Evolutionary conservation across 2,888 invertebrate genomes (phyloP), one percentile per base, ranked within the genome.

Genomic region (Elysia crispata): DNA sequence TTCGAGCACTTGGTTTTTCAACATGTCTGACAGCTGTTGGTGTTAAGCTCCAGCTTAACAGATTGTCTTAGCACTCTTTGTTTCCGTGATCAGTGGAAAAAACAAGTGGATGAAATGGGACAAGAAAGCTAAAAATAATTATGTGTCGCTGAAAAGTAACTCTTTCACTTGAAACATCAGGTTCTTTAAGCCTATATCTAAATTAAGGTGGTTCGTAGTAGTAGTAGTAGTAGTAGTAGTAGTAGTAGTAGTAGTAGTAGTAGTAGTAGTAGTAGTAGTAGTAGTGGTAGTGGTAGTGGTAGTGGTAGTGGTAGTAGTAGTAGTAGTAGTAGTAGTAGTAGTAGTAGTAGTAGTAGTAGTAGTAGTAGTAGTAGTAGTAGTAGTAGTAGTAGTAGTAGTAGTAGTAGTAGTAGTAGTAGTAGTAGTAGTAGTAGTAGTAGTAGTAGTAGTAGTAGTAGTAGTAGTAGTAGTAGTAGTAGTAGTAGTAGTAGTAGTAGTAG

Each of bases 221-320:
- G n/a, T n/a, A n/a, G n/a, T n/a, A n/a, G n/a, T n/a, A n/a, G n/a
- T n/a, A n/a, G n/a, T n/a, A 54, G 54, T 54, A 54, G 54, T 13
- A 18, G 64, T 64, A 23, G 64, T 64, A 64, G 64, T 64, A 18
- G 23, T 64, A 64, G 64, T 64, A 54, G 54, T 54, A 54, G 54
- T 54, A 54, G 54, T 54, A 54, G 54, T 54, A 54, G 54, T 54
- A 54, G 54, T 54, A 54, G 54, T 54, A 54, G 54, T 54, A 54
- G 54, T 54, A 54, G 54, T 54, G 18, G 54, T 54, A 54, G 54
- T 54, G 18, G 54, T 54, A 54, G 54, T 54, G 18, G 54, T 54
- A 54, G 54, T 54, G 18, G 54, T 54, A 54, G 54, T 54, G 18
- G 54, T 54, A 54, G 54, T 54, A 54, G 54, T 54, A 54, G 54